phyloP scores from a whole-genome alignment of 2,113 vertebrate genomes.

The Rhabdomys dilectus region DNA sequence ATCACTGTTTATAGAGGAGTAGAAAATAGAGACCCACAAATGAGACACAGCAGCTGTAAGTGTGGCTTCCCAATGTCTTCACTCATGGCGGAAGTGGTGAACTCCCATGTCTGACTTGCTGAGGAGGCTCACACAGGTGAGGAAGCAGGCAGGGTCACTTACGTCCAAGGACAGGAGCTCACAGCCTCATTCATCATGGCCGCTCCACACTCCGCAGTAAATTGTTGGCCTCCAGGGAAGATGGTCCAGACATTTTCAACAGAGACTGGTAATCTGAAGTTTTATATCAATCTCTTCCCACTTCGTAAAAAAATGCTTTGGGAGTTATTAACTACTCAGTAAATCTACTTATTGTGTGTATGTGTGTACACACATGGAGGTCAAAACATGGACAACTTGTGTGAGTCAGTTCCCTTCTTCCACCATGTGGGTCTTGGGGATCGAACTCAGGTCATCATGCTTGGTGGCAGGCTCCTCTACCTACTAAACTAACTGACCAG shows the following conservation, averaged over 20 bases:
- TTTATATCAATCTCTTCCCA: not conserved
- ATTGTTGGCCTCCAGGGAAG: not conserved
- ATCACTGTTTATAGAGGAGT: not conserved
- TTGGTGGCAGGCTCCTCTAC: not conserved
- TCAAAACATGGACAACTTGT: not conserved
- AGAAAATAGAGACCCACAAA: not conserved
- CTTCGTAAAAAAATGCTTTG: not conserved
- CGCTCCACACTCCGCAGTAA: rapidly evolving
- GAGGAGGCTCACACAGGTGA: not conserved
- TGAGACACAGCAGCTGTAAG: not conserved
- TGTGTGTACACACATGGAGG: too few relatives aligned
- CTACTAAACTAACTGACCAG: not conserved
- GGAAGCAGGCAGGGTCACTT: not conserved
- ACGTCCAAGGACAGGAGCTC: too few relatives aligned
- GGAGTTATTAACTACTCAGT: not conserved
- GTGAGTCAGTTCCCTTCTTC: not conserved
- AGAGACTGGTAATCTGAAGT: not conserved
- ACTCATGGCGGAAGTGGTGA: not conserved
- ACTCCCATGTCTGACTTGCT: not conserved
- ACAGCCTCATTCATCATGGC: not conserved
- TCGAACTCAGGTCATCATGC: too few relatives aligned
- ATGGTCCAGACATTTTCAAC: not conserved
- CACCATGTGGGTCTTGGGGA: not conserved
- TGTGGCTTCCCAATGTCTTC: not conserved
- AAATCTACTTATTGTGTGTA: not conserved